Evolutionary conservation across 2,113 vertebrate genomes (phyloP).

Genomic region (Dascyllus trimaculatus): DNA sequence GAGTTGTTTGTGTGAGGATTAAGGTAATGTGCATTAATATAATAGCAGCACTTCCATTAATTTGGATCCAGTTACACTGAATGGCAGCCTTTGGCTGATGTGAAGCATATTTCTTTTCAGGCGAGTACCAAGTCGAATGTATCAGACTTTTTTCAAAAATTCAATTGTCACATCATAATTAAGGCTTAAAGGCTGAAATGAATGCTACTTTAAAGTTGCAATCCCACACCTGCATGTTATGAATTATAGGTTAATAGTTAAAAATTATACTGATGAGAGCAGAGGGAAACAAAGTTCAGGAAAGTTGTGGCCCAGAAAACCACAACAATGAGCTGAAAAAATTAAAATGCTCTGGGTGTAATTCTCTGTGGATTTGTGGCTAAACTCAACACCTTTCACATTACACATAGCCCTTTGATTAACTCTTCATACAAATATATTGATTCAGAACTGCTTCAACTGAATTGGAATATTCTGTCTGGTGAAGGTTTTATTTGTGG

Average conservation of each 20-base stretch:
- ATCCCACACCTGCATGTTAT: background rate
- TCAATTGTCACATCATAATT: background rate
- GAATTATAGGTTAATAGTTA: too few relatives aligned
- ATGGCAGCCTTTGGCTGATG: accelerated
- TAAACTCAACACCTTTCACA: background rate
- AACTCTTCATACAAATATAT: background rate
- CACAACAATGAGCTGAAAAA: background rate
- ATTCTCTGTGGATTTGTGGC: slow-evolving; percentile 1
- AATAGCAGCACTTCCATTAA: slow-evolving; percentile 10
- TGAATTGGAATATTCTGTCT: background rate
- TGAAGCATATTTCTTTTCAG: background rate
- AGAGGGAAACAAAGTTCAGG: background rate
- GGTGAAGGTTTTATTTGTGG: too few relatives aligned
- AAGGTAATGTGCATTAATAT: slow-evolving; percentile 1
- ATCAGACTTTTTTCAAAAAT: background rate
- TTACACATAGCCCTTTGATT: background rate
- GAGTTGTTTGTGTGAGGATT: slow-evolving; percentile 1
- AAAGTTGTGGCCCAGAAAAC: background rate
- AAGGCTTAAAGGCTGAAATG: background rate
- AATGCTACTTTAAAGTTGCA: background rate
- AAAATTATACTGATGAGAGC: background rate
- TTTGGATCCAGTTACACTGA: background rate
- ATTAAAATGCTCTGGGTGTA: background rate
- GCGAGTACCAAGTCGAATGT: background rate
- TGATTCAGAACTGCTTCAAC: background rate